Evolutionary conservation across 2,797 vertebrate genomes (phyloP).

Genomic region (Spondyliosoma cantharus): DNA sequence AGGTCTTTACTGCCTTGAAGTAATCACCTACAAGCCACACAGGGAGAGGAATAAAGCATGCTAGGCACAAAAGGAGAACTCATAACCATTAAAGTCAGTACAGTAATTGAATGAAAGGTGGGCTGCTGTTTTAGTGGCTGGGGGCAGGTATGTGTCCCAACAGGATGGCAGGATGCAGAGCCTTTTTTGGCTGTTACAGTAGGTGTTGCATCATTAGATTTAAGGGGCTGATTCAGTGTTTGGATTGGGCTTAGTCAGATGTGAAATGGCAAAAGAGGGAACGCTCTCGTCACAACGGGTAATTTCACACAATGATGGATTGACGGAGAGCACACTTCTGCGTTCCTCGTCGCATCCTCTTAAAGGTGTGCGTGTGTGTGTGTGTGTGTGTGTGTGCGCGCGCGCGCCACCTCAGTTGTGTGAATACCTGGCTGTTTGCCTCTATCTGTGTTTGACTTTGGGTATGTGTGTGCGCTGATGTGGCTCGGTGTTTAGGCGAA

Average conservation of each 20-base stretch:
- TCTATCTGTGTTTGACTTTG: constrained; percentile 52
- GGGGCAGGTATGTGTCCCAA: constrained; percentile 67
- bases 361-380: constrained; percentile 7
- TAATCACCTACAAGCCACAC: constrained; percentile 75
- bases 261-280: constrained; percentile 68
- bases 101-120: constrained; percentile 77
- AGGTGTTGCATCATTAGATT: constrained; percentile 68
- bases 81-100: constrained; percentile 77
- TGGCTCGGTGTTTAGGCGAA: constrained; percentile 60
- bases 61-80: constrained; percentile 67
- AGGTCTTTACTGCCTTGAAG: constrained; percentile 73
- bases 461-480: constrained; percentile 51
- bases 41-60: constrained; percentile 65
- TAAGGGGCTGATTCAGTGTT: constrained; percentile 58
- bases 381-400: constrained; percentile 3
- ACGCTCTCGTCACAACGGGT: constrained; percentile 37
- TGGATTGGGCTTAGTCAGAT: constrained; percentile 62
- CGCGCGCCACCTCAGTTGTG: constrained; percentile 20
- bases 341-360: constrained; percentile 35
- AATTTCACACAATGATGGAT: constrained; percentile 72
- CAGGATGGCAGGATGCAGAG: constrained; percentile 49
- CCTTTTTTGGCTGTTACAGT: constrained; percentile 61
- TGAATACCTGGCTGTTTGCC: constrained; percentile 46
- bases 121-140: constrained; percentile 74
- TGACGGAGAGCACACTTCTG: constrained; percentile 59